These are phyloP conservation scores for Gymnocypris eckloni DNA, from an alignment of 2,797 vertebrate genomes.

Conservation along the genomic window DNA sequence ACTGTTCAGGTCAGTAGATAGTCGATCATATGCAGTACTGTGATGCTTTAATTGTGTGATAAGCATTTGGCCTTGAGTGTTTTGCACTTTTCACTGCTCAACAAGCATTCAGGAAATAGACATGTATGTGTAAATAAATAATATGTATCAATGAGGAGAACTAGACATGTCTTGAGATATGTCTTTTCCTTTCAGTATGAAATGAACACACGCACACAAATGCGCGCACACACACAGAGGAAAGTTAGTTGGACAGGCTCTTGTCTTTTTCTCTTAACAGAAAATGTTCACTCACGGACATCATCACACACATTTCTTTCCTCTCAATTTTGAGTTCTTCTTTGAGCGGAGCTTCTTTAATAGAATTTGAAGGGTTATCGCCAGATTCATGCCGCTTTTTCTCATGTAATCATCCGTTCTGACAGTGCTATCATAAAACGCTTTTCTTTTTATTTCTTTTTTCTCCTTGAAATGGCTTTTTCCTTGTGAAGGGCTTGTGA, in stretches of 20 bases:
- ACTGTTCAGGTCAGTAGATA: not conserved
- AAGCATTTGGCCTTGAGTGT: not conserved
- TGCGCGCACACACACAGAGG: not conserved
- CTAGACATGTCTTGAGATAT: not conserved
- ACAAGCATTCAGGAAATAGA: not conserved
- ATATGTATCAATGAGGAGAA: slow-evolving; percentile 24
- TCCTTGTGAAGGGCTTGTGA: slow-evolving; percentile 60
- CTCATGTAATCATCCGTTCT: slow-evolving; percentile 72
- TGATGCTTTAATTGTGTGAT: not conserved
- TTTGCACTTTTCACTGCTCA: not conserved
- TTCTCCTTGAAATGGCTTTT: slow-evolving; percentile 69
- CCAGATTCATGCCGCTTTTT: slow-evolving; percentile 53
- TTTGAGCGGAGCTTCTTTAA: slow-evolving; percentile 70
- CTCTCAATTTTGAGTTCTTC: slow-evolving; percentile 65
- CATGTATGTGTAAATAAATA: slow-evolving; percentile 16
- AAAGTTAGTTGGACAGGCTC: slow-evolving; percentile 55
- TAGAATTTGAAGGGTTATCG: slow-evolving; percentile 75
- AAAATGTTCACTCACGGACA: slow-evolving; percentile 7
- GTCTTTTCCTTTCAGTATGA: not conserved
- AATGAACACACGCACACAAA: not conserved
- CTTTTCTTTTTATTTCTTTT: slow-evolving; percentile 68
- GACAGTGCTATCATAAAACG: slow-evolving; percentile 65
- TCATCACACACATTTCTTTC: slow-evolving; percentile 28
- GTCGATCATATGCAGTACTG: not conserved
- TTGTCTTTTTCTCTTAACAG: slow-evolving; percentile 61